Percentiles rank a stretch among this genome's conserved stretches.
These are phyloP conservation scores for Tragelaphus eurycerus DNA, from an alignment of 2,797 vertebrate species.

Conservation along the genomic window DNA sequence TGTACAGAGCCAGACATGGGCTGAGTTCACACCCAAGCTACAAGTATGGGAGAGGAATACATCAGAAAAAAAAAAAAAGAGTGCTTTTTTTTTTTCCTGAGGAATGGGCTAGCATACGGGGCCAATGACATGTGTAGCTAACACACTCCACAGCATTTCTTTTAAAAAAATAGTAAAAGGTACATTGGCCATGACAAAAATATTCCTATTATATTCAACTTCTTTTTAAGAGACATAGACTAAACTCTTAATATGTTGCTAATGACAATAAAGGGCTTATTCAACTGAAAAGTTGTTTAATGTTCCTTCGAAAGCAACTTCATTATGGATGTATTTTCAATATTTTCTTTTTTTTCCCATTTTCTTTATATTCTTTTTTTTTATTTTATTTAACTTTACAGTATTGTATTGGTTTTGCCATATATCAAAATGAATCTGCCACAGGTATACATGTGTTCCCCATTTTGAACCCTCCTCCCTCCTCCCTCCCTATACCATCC, in stretches of 20 bases:
- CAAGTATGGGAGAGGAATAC: not conserved
- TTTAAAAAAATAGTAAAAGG: not conserved
- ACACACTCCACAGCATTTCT: not conserved
- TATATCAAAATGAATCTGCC: no score
- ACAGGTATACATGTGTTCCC: no score
- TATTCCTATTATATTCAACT: not conserved
- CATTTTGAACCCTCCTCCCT: no score
- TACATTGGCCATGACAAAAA: not conserved
- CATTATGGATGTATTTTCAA: conserved; percentile 42
- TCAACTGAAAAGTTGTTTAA: conserved; percentile 45
- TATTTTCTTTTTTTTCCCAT: not conserved
- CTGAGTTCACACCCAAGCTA: not conserved
- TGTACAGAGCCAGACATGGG: not conserved
- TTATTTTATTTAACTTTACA: no score
- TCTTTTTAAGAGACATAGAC: conserved; percentile 1
- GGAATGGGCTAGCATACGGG: not conserved
- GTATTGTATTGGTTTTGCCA: no score
- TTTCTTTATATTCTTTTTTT: no score
- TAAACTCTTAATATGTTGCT: conserved; percentile 7
- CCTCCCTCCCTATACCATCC: no score
- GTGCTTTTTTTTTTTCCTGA: not conserved
- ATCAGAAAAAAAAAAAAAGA: not conserved
- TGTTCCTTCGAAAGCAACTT: conserved; percentile 6
- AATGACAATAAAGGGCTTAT: conserved; percentile 24
- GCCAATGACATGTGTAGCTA: not conserved